Percentiles rank a stretch among this genome's conserved stretches.
Evolutionary conservation across 1,140 invertebrate genomes (phyloP).

Genomic region (Brachionus rotundiformis): DNA sequence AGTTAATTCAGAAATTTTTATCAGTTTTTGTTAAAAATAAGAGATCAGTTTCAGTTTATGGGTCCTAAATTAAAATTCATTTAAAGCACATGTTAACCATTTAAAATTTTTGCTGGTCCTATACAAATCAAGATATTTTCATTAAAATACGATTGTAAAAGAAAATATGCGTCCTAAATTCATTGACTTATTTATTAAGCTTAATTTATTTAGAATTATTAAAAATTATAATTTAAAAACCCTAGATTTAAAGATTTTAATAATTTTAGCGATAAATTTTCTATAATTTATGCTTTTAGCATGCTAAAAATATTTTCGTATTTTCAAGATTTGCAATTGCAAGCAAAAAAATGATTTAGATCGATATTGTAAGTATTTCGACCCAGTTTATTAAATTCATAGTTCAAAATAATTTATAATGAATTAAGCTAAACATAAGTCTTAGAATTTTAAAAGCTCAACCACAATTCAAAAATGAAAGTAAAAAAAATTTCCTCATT

Average conservation of each 20-base stretch:
- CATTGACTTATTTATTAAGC: not conserved
- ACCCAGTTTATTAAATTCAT: not conserved
- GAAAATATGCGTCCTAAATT: not conserved
- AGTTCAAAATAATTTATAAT: not conserved
- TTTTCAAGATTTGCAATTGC: not conserved
- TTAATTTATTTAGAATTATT: not conserved
- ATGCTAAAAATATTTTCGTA: conserved; percentile 8
- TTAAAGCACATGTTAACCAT: not conserved
- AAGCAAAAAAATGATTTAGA: not conserved
- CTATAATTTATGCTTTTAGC: not conserved
- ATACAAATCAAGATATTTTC: not conserved
- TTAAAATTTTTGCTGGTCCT: not conserved
- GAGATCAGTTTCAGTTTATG: not conserved
- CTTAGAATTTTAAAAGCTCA: not conserved
- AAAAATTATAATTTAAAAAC: not conserved
- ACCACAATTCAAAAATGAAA: not conserved
- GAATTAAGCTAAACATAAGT: conserved; percentile 3
- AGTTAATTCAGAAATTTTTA: no score
- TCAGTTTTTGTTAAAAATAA: no score
- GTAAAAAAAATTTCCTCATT: conserved; percentile 5
- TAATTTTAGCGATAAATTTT: not conserved
- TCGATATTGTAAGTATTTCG: not conserved
- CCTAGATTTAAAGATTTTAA: not conserved
- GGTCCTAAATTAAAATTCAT: not conserved
- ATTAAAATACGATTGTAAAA: no score